phyloP scores from a whole-genome alignment of 2,797 vertebrate genomes.

The Pseudochromis fuscus region DNA sequence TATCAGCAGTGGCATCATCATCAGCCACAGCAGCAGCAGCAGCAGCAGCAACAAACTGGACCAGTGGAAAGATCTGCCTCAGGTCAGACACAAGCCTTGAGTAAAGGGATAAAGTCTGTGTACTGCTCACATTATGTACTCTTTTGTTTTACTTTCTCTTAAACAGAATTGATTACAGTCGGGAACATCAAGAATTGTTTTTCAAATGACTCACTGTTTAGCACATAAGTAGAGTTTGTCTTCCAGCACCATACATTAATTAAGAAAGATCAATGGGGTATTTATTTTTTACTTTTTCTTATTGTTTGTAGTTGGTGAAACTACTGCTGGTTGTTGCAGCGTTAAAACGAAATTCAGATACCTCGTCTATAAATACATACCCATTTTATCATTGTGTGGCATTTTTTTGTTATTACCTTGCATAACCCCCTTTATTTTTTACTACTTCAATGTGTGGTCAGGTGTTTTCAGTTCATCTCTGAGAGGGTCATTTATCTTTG shows the following conservation, averaged over 20 bases:
- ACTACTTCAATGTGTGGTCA: slow-evolving; percentile 25
- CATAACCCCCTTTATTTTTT: not conserved
- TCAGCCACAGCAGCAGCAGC: too few relatives aligned
- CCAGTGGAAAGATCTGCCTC: not conserved
- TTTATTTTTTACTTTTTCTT: not conserved
- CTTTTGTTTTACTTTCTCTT: slow-evolving; percentile 13
- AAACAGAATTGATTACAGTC: slow-evolving; percentile 33
- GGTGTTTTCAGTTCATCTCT: slow-evolving; percentile 34
- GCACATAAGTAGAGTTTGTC: slow-evolving; percentile 16
- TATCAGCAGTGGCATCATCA: too few relatives aligned
- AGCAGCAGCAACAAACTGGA: slow-evolving; percentile 3
- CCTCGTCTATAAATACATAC: not conserved
- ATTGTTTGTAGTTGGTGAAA: slow-evolving; percentile 5
- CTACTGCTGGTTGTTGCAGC: not conserved
- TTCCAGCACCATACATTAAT: slow-evolving; percentile 28
- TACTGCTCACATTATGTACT: slow-evolving; percentile 12
- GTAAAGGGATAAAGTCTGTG: slow-evolving; percentile 8
- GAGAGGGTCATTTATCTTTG: slow-evolving; percentile 36
- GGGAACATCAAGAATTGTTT: slow-evolving; percentile 31
- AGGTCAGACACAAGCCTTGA: slow-evolving; percentile 7
- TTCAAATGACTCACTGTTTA: slow-evolving; percentile 21
- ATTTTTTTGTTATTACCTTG: slow-evolving; percentile 11
- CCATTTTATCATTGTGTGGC: not conserved
- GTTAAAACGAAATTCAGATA: not conserved
- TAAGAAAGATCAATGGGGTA: slow-evolving; percentile 23